Base-by-base conservation (phyloP, 2,113 vertebrate genomes). In the Rhabdomys dilectus region DNA sequence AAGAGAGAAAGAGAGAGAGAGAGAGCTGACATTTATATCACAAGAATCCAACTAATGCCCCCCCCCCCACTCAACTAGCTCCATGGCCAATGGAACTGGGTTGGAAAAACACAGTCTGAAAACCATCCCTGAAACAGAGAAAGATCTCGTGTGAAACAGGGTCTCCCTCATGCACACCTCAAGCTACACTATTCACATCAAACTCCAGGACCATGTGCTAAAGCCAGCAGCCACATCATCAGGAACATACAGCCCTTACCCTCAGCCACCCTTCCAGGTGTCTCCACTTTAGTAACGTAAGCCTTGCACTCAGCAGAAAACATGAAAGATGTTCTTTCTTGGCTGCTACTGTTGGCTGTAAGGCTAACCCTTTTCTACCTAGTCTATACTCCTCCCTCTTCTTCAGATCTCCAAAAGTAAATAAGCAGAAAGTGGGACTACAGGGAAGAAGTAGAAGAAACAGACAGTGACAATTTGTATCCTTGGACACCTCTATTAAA, bases 401-500 rank as follows among this genome's bases (percentile, higher is more conserved):
- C 75, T 68, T 72, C 60, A 58, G 60, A 70, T 29, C 29, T 68
- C 73, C 72, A 56, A 92, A 86, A 90, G 36, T 17, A 58, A 64
- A 42, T 68, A 31, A 96, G 22, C 22, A 95, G 39, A 89, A 93
- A 70, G 4, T 2, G 13, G 66, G 39, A 16, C 66, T 90, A 36
- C 31, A 89, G 53, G 36, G 22, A 70, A 11, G 22, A 29, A 76
- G 4, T 24, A 3, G 22, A 84, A 36, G 68, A 94, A 94, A 88
- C 10, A 60, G 60, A 77, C 62, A 45, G 39, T 62, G 93, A 60
- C 51, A 31, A 36, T 81, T 48, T 77, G 48, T 82, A 75, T 82
- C n/a, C 64, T 81, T 86, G 84, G 62, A 86, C 58, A 75, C 21
- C 34, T 91, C 34, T 39, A 80, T 91, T 89, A 36, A 45, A 92